These are phyloP conservation scores for Colossoma macropomum DNA, from an alignment of 2,113 vertebrate species.

Conservation along the genomic window DNA sequence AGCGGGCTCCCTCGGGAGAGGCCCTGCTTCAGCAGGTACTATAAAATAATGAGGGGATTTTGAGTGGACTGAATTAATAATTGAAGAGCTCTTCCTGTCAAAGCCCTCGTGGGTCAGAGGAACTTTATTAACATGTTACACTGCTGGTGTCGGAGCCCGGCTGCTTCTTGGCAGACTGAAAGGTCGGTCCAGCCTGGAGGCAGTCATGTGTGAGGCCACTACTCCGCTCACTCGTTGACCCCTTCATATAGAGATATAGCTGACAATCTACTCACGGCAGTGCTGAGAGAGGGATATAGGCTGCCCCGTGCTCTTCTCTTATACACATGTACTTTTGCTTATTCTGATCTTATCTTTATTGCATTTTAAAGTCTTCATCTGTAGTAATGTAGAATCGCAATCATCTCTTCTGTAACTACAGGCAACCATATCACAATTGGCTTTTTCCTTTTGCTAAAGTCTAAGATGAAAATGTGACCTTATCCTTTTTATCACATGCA, in stretches of 20 bases:
- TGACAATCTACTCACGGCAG: conserved; percentile 31
- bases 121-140: conserved; percentile 58
- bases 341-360: conserved; percentile 18
- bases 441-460: neutral
- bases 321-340: conserved; percentile 23
- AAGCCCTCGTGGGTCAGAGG: conserved; percentile 34
- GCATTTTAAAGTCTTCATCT: conserved; percentile 5
- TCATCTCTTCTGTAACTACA: neutral
- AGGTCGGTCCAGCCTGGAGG: conserved; percentile 40
- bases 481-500: no score
- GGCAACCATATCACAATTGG: neutral
- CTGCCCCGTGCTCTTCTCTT: neutral
- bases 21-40: conserved; percentile 50
- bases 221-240: conserved; percentile 38
- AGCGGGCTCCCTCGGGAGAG: conserved; percentile 34
- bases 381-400: neutral
- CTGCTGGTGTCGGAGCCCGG: conserved; percentile 44
- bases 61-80: conserved; percentile 62
- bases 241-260: conserved; percentile 5
- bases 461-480: no score
- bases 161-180: conserved; percentile 43
- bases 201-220: conserved; percentile 19
- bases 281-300: conserved; percentile 17
- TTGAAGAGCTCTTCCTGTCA: conserved; percentile 56
- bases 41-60: conserved; percentile 67